Conservation (phyloP, 2,797 vertebrate genomes). For the Hydrocynus forskahlii region DNA sequence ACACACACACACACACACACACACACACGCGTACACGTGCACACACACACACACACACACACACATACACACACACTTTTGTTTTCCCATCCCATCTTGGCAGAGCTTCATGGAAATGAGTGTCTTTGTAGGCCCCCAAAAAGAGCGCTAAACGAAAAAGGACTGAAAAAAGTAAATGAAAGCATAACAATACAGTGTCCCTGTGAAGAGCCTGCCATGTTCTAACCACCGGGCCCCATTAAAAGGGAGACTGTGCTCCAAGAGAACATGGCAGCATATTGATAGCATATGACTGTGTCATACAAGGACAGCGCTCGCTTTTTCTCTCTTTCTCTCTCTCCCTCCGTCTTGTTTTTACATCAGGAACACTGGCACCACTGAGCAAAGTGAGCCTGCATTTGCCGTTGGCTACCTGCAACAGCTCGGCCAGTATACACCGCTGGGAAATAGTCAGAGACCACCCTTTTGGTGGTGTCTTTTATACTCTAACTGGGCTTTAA, state of each 20-base stretch:
- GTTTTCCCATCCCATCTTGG: conserved; percentile 74
- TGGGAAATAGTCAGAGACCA: too few relatives aligned
- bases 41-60: conserved; percentile 29
- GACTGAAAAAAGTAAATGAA: conserved; percentile 60
- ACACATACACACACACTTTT: conserved; percentile 64
- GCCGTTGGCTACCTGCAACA: not conserved
- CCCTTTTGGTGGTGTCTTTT: too few relatives aligned
- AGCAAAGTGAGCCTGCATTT: not conserved
- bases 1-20: conserved; percentile 32
- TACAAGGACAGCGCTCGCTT: conserved; percentile 61
- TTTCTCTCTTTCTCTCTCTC: conserved; percentile 26
- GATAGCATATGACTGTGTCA: conserved; percentile 70
- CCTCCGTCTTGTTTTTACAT: conserved; percentile 41
- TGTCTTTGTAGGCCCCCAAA: conserved; percentile 64
- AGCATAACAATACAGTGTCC: conserved; percentile 65
- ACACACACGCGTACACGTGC: conserved; percentile 47
- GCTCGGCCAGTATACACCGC: not conserved
- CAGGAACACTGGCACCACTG: conserved; percentile 45
- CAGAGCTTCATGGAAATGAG: conserved; percentile 78
- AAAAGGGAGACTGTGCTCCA: conserved; percentile 60
- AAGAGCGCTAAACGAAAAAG: conserved; percentile 47
- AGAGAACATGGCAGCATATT: conserved; percentile 69
- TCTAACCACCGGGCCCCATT: conserved; percentile 68
- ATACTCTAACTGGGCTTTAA: too few relatives aligned
- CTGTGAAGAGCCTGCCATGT: conserved; percentile 66